Evolutionary conservation across 2,113 vertebrate genomes (phyloP).

Genomic region (Entosphenus tridentatus): DNA sequence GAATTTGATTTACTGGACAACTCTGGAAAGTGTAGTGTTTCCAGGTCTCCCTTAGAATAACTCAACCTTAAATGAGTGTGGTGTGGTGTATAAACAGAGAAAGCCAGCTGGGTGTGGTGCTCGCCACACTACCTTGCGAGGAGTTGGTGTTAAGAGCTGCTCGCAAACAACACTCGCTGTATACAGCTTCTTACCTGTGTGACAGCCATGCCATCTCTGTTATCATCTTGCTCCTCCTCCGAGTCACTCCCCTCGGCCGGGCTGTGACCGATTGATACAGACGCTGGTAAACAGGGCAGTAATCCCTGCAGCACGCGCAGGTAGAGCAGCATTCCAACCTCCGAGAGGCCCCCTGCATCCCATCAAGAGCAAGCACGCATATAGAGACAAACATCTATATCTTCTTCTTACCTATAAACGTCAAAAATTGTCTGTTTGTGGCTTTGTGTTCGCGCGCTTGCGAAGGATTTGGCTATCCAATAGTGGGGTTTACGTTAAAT

Average conservation of each 20-base stretch:
- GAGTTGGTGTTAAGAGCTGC: background rate
- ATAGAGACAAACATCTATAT: constrained; percentile 9
- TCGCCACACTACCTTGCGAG: no score
- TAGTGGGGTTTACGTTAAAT: no score
- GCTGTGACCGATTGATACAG: constrained; percentile 25
- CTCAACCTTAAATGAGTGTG: no score
- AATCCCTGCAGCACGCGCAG: constrained; percentile 54
- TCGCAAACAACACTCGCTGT: background rate
- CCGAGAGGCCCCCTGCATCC: constrained; percentile 44
- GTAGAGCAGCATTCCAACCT: constrained; percentile 67
- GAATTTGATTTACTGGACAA: no score
- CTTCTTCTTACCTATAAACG: no score
- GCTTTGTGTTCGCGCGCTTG: no score
- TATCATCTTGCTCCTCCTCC: constrained; percentile 55
- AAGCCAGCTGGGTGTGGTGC: no score
- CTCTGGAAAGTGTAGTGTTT: no score
- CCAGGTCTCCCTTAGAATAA: no score
- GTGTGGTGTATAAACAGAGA: no score
- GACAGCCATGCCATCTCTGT: constrained; percentile 20
- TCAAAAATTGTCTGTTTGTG: no score
- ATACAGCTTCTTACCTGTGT: constrained; percentile 24
- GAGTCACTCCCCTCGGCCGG: constrained; percentile 59
- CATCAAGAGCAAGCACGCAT: background rate
- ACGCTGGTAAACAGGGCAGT: constrained; percentile 53
- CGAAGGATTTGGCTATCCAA: no score